Evolutionary conservation across 2,797 vertebrate genomes (phyloP).

Genomic region (Urosaurus nigricauda): DNA sequence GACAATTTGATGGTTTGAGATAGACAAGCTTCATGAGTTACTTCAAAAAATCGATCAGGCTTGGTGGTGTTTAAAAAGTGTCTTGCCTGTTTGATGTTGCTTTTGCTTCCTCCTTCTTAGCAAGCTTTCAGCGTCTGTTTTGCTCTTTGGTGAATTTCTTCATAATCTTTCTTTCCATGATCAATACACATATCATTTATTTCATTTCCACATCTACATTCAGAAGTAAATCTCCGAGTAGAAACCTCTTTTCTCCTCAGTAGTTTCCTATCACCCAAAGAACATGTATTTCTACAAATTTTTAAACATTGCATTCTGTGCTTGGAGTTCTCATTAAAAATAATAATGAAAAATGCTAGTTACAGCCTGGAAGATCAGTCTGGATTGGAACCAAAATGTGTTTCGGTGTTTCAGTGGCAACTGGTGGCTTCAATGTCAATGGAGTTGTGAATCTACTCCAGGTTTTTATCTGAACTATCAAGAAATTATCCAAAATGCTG

Average conservation of each 20-base stretch:
- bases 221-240: background rate
- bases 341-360: too few relatives aligned
- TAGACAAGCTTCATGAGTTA: background rate
- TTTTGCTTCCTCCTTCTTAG: background rate
- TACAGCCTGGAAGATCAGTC: too few relatives aligned
- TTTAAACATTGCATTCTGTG: background rate
- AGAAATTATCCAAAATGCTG: too few relatives aligned
- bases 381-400: too few relatives aligned
- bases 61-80: background rate
- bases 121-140: background rate
- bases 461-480: too few relatives aligned
- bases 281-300: background rate
- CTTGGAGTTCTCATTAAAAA: background rate
- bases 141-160: background rate
- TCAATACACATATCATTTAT: background rate
- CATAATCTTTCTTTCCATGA: background rate
- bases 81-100: background rate
- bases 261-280: background rate
- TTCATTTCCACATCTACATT: background rate
- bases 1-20: slow-evolving; percentile 32
- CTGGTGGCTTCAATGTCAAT: too few relatives aligned
- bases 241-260: background rate
- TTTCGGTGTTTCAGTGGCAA: too few relatives aligned
- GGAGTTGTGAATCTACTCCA: too few relatives aligned
- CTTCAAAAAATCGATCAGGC: slow-evolving; percentile 3